Base-by-base conservation (phyloP, 1,140 invertebrate species). In the Drosophila pachea region DNA sequence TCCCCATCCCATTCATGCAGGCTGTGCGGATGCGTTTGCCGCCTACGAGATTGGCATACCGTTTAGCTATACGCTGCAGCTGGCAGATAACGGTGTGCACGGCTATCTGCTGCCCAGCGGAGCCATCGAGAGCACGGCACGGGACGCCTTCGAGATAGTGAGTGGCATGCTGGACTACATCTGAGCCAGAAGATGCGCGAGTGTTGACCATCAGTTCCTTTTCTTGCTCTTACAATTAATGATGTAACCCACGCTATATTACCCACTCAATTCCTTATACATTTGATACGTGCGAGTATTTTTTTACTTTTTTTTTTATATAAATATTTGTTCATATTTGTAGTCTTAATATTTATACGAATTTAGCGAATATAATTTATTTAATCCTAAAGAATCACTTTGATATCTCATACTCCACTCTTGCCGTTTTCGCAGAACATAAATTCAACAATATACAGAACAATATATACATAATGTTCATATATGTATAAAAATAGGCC, bases 71-170 rank as follows among this genome's bases (percentile, higher is more conserved):
- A 94, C 95, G 2, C 90, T 96, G 9, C 95, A 97, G 86, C 90
- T 97, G 66, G 91, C 95, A 2, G 94, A 95, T 73, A 92, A 92
- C 36, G 95, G 95, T 22, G 91, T 90, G 2, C 93, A 93, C 72
- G 96, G 95, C 38, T 98, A 97, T 83, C 87, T 96, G 53, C 90
- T 97, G 38, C 95, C 96, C 6, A 91, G 93, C 7, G 91, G 91
- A 4, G 92, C 95, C 76, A 97, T 98, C 58, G 91, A 93, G 42
- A 91, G 94, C 6, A 94, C 95, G 6, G 94, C 93, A 4, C 90
- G 91, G 53, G 97, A 98, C 89, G 96, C 95, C 2, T 96, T 94
- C 89, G 93, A 94, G 86, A 94, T 92, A n/a, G 90, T 97, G 14
- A 94, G 93, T 91, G 92, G 93, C 16, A 93, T 95, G 78, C 91